These are phyloP conservation scores for Zootermopsis nevadensis DNA, from an alignment of 2,888 invertebrate genomes.

Conservation along the genomic window DNA sequence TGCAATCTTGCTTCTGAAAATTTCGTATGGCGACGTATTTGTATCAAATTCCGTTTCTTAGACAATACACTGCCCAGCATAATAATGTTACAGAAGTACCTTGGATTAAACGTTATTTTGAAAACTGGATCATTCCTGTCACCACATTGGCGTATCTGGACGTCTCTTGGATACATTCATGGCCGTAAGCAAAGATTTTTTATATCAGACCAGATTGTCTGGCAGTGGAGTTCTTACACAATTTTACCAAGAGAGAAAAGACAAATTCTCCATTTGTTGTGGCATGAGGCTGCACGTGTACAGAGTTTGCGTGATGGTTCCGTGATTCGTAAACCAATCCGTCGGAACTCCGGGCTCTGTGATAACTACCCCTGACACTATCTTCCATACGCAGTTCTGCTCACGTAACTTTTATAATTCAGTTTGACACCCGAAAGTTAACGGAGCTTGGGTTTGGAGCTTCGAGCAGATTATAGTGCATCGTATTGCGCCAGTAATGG, in stretches of 20 bases:
- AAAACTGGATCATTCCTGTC: too few relatives aligned
- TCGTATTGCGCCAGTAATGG: too few relatives aligned
- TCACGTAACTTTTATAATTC: neutral
- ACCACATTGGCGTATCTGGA: too few relatives aligned
- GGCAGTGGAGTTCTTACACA: neutral
- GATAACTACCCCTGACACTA: slow-evolving; percentile 36
- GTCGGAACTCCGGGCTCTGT: slow-evolving; percentile 33
- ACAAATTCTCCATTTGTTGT: neutral
- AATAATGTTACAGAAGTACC: too few relatives aligned
- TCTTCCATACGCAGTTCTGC: neutral
- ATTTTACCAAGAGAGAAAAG: neutral
- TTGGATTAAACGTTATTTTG: too few relatives aligned
- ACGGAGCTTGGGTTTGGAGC: neutral
- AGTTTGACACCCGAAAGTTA: slow-evolving; percentile 12
- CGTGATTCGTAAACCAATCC: slow-evolving; percentile 17
- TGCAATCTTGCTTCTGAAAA: too few relatives aligned
- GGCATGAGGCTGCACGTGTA: too few relatives aligned
- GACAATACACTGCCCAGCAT: too few relatives aligned
- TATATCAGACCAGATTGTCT: neutral
- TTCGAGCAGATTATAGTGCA: too few relatives aligned
- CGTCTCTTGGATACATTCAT: too few relatives aligned
- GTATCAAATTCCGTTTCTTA: too few relatives aligned
- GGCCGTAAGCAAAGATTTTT: neutral
- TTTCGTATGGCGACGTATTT: too few relatives aligned
- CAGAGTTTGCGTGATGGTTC: neutral